Base-by-base conservation (phyloP, 2,888 invertebrate genomes). In the Drosophila multiciliata region DNA sequence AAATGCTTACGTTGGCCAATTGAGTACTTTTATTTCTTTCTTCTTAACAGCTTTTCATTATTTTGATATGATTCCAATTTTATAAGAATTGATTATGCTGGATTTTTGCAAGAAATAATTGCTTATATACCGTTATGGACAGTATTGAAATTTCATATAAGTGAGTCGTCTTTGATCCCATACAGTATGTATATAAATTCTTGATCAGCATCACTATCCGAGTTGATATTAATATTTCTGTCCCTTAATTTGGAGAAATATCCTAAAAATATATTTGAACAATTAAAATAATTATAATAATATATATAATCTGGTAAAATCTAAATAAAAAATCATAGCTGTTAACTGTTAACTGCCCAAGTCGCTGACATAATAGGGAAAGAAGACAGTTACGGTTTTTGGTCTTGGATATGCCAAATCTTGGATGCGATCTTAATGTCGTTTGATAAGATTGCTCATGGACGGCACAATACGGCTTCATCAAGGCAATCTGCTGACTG, bases 401-500 rank as follows among this genome's bases (percentile, higher is more conserved):
- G 17, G 38, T 38, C 26, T 26, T 36, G 20, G 15, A 20, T 23
- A 5, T 5, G 55, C 20, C 15, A 36, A 52, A 55, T 66, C 74
- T 61, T 36, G 26, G 58, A 75, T 58, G 61, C 64, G 68, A 80
- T 80, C 76, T 75, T 62, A 80, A 80, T 80, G 70, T 52, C 54
- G 62, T 58, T 62, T 58, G 80, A 67, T 54, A 68, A 68, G 64
- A 62, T 50, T 50, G 35, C 11, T 45, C 38, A 36, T 35, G 49
- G 32, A 42, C 11, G n/a, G 17, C 60, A 33, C 20, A 53, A 42
- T 23, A 49, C 38, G 58, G 52, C 72, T 60, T 49, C 38, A 66
- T 63, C 50, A 59, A 29, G 45, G 45, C 55, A 49, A 65, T 60
- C 59, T 48, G 52, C 64, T 76, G 69, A 63, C 72, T 71, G 83